Evolutionary conservation across 2,113 vertebrate genomes (phyloP).

Genomic region (Pseudorasbora parva): DNA sequence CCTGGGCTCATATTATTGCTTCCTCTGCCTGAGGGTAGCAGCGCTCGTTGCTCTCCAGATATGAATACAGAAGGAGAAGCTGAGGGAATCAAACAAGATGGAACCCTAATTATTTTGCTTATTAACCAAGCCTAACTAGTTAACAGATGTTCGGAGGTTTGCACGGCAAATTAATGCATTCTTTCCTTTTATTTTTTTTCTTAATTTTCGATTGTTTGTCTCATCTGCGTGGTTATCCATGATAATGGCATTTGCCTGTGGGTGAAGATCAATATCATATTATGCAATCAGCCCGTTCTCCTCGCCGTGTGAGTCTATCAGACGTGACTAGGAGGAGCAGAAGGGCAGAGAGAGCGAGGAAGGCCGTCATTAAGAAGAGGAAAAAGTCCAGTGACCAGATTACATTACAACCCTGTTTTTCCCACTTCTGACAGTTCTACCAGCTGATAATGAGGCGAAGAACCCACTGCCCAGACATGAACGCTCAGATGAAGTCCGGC

Average conservation of each 20-base stretch:
- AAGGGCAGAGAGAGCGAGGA: conserved; percentile 66
- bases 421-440: conserved; percentile 72
- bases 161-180: conserved; percentile 40
- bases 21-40: conserved; percentile 80
- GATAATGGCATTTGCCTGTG: conserved; percentile 54
- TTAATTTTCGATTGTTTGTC: conserved; percentile 52
- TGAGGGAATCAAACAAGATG: conserved; percentile 77
- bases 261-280: conserved; percentile 61
- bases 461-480: conserved; percentile 68
- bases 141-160: conserved; percentile 58
- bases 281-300: conserved; percentile 53
- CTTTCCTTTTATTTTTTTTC: conserved; percentile 22
- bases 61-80: conserved; percentile 76
- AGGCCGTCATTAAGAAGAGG: conserved; percentile 74
- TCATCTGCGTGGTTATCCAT: conserved; percentile 43
- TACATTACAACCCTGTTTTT: conserved; percentile 74
- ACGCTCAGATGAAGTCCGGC: conserved; percentile 76
- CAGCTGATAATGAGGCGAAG: conserved; percentile 66
- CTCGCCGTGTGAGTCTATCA: conserved; percentile 40
- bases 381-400: conserved; percentile 79
- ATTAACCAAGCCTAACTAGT: conserved; percentile 56
- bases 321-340: conserved; percentile 52
- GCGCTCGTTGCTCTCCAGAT: conserved; percentile 73
- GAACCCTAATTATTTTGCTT: conserved; percentile 63
- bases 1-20: conserved; percentile 82